Evolutionary conservation across 2,113 vertebrate genomes (phyloP).

Genomic region (Cephalopterus ornatus): DNA sequence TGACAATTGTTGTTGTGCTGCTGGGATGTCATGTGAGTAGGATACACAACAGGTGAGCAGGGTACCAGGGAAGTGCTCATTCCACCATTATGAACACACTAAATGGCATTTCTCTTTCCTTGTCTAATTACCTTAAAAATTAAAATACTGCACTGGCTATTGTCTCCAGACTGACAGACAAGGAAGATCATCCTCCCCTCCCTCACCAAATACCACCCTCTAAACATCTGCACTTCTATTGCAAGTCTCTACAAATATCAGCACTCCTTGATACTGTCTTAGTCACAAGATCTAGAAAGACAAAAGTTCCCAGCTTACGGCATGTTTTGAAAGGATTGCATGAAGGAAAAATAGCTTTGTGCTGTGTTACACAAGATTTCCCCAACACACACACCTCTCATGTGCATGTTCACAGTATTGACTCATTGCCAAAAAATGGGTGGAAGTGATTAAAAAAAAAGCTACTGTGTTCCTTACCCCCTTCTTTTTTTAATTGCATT

Average conservation of each 20-base stretch:
- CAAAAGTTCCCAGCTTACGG: background rate
- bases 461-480: background rate
- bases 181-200: background rate
- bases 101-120: background rate
- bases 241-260: background rate
- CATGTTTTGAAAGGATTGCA: background rate
- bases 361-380: background rate
- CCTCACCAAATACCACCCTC: background rate
- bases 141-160: background rate
- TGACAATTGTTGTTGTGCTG: background rate
- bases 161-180: background rate
- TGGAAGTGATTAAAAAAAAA: background rate
- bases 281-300: background rate
- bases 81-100: background rate
- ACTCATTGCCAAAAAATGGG: background rate
- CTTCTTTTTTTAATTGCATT: background rate
- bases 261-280: background rate
- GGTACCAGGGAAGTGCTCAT: background rate
- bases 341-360: background rate
- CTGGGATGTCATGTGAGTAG: background rate
- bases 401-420: background rate
- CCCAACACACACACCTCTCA: background rate
- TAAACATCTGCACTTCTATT: background rate
- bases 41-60: background rate
- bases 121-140: background rate